Evolutionary conservation across 64 coral and sea anemone species (phyloP).

Genomic region (Montipora efflorescens): DNA sequence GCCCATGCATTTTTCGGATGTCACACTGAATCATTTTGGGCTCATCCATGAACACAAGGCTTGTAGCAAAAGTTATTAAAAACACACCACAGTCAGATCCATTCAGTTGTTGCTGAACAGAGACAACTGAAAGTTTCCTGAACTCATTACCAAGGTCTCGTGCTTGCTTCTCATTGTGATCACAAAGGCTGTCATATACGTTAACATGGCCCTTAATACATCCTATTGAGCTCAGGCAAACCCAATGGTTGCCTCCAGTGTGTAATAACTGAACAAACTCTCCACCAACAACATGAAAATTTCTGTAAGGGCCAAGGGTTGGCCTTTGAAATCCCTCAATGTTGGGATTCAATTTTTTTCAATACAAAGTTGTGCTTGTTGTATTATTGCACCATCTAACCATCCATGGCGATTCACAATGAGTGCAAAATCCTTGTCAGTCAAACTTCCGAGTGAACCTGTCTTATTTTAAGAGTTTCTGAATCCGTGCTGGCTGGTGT

Average conservation of each 20-base stretch:
- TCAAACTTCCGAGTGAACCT: constrained; percentile 4
- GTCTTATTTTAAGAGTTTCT: constrained; percentile 25
- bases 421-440: background rate
- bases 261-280: constrained; percentile 54
- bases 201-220: constrained; percentile 48
- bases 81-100: constrained; percentile 71
- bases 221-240: constrained; percentile 43
- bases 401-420: constrained; percentile 24
- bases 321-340: constrained; percentile 54
- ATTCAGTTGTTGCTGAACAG: background rate
- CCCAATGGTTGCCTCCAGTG: constrained; percentile 55
- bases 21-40: constrained; percentile 9
- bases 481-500: background rate
- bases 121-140: background rate
- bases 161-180: constrained; percentile 39
- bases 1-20: constrained; percentile 39
- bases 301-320: background rate
- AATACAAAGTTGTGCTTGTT: constrained; percentile 29
- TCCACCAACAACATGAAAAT: constrained; percentile 18
- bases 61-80: constrained; percentile 67
- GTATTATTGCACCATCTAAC: constrained; percentile 36
- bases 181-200: constrained; percentile 48
- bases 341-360: constrained; percentile 17
- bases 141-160: background rate
- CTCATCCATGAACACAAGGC: constrained; percentile 11